Evolutionary conservation across 2,113 vertebrate species (phyloP).

Genomic region (Anguilla rostrata): DNA sequence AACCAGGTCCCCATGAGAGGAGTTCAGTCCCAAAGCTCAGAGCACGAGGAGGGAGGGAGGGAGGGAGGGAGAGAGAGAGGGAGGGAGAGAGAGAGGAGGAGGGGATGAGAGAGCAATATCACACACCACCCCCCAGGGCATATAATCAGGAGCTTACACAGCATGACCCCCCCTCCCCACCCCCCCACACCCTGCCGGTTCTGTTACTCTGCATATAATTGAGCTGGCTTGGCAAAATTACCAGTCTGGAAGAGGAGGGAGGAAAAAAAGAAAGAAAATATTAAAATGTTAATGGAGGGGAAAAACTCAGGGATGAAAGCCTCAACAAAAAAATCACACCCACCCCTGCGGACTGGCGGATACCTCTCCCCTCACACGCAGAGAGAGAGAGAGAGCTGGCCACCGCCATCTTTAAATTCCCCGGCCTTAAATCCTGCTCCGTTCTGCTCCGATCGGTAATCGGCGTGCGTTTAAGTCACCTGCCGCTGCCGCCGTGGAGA

Average conservation of each 20-base stretch:
- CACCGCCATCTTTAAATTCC: neutral
- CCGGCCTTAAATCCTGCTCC: too few species aligned
- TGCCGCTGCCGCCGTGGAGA: too few species aligned
- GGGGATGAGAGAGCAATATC: neutral
- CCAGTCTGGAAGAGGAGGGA: slow-evolving; percentile 42
- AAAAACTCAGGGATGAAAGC: neutral
- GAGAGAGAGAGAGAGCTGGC: neutral
- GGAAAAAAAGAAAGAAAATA: too few species aligned
- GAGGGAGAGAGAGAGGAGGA: neutral
- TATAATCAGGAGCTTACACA: slow-evolving; percentile 65
- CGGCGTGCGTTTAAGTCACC: too few species aligned
- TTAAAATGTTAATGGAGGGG: neutral
- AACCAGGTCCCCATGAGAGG: too few species aligned
- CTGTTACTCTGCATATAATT: slow-evolving; percentile 60
- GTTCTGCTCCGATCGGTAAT: too few species aligned
- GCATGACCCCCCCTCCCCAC: slow-evolving; percentile 28
- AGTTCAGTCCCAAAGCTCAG: too few species aligned
- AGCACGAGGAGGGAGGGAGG: too few species aligned
- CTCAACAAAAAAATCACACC: neutral
- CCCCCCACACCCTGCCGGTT: slow-evolving; percentile 2
- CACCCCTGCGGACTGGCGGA: neutral
- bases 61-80: neutral
- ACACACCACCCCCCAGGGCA: slow-evolving; percentile 34
- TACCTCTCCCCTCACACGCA: neutral
- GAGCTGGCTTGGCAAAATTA: slow-evolving; percentile 58